Base-by-base conservation (phyloP, 2,888 invertebrate species). In the Agapostemon virescens region DNA sequence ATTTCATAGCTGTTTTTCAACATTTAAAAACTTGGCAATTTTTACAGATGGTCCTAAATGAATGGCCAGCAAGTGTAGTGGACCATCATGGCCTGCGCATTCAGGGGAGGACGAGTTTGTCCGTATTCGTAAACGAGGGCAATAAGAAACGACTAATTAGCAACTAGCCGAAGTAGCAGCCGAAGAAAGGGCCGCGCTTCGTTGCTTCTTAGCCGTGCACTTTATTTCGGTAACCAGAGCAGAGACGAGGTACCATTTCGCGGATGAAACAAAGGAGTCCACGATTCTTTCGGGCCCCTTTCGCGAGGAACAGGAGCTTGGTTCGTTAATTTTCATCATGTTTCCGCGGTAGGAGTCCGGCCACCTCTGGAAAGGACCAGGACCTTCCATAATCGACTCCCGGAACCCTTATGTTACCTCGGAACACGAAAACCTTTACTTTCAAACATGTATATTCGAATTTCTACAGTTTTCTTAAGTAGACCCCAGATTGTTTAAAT, bases 81-180 rank as follows among this genome's bases (percentile, higher is more conserved):
- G 45, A n/a, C 9, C n/a, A n/a, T 9, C 45, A 6, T 9, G 45
- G 20, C n/a, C 45, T 9, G 45, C 1, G n/a, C 45, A 49, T 49
- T 9, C n/a, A 20, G 2, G 9, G 2, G 45, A 49, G 1, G 45
- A 49, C 45, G 45, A n/a, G 45, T 45, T 9, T 2, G 45, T 49
- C n/a, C 26, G 40, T 58, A 74, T 52, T 63, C 68, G 40, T 38
- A 67, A 68, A 79, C 58, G 61, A 79, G 66, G 70, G 63, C 66
- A 82, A 66, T 67, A 69, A 69, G 68, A 17, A 75, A 82, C 49
- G 71, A 52, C 69, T 85, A 85, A 85, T 85, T 85, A 84, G 74
- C 74, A 33, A 61, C 42, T 78, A 78, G 63, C 67, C 67, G 69
- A 78, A 82, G 64, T 71, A 71, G 68, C 61, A 66, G 40, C 13